Base-by-base conservation (phyloP, 1,140 invertebrate genomes). In the Tribolium madens region DNA sequence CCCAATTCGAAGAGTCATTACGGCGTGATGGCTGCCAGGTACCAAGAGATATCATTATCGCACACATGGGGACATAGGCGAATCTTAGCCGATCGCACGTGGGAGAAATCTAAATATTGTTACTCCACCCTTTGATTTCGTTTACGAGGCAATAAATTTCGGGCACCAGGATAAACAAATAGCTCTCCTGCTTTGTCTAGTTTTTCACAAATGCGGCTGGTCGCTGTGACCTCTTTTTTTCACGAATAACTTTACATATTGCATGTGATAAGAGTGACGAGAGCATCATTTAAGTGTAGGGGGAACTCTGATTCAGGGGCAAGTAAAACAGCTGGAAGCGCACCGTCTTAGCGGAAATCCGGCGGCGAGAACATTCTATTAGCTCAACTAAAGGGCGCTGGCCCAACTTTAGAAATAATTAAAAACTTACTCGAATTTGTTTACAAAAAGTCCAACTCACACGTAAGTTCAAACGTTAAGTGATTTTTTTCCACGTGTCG, bases 301-400 rank as follows among this genome's bases (percentile, higher is more conserved):
- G 71, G 72, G 31, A 71, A 57, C 18, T 33, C 26, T 74, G 33
- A 72, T 53, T 17, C 72, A 50, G 72, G 48, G 33, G 48, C 72
- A 50, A 75, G 42, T 15, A 57, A 60, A 69, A 76, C 77, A 78
- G 79, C 79, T 80, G 79, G 75, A 52, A 72, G 50, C 73, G 71
- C 76, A 76, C 69, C 52, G 77, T 76, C 64, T 78, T 76, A 70
- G 48, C 79, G 79, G 79, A 80, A 80, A 80, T 80, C 79, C 79
- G 79, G 79, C 73, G 47, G 57, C 64, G 64, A 76, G 75, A 46
- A 33, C 68, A 48, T 75, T 75, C 74, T 75, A 75, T 75, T 69
- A 75, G 74, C 26, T 69, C 42, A 12, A 64, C 26, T 72, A 48
- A 72, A 72, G 46, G 70, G 50, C 70, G 70, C 46, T 72, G 17